These are phyloP conservation scores for Trematocara macrostoma DNA, from an alignment of 2,113 vertebrate species.

Conservation along the genomic window DNA sequence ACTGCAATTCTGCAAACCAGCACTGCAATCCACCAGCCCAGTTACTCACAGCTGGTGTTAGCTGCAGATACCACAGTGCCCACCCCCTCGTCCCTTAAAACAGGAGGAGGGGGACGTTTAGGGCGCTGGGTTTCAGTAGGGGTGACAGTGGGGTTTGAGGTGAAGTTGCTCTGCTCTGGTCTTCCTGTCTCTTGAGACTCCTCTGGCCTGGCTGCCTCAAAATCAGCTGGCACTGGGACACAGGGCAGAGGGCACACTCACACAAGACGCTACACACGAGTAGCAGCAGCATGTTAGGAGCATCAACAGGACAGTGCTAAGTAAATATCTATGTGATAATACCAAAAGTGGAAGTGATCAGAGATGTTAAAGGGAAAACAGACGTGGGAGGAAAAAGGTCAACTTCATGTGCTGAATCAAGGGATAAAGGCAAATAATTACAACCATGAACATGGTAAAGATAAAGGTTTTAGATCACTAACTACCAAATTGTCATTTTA, in stretches of 20 bases:
- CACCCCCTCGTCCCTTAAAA: constrained; percentile 46
- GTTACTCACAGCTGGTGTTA: constrained; percentile 75
- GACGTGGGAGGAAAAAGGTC: background rate
- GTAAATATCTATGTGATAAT: background rate
- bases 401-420: background rate
- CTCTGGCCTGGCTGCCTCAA: constrained; percentile 66
- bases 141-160: constrained; percentile 46
- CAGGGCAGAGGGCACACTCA: constrained; percentile 66
- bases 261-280: constrained; percentile 44
- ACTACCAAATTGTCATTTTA: constrained; percentile 34
- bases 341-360: background rate
- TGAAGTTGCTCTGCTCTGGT: constrained; percentile 49
- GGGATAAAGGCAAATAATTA: background rate
- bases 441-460: background rate
- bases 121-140: constrained; percentile 52
- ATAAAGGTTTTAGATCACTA: background rate
- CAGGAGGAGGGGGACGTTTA: constrained; percentile 51
- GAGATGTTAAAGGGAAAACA: background rate
- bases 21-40: constrained; percentile 66
- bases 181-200: constrained; percentile 58
- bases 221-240: constrained; percentile 66
- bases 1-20: constrained; percentile 67
- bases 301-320: constrained; percentile 22
- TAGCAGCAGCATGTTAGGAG: constrained; percentile 18
- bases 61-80: constrained; percentile 46